Evolutionary conservation across 2,113 vertebrate species (phyloP), one percentile per base, ranked within the genome.

Genomic region (Siniperca knerii): DNA sequence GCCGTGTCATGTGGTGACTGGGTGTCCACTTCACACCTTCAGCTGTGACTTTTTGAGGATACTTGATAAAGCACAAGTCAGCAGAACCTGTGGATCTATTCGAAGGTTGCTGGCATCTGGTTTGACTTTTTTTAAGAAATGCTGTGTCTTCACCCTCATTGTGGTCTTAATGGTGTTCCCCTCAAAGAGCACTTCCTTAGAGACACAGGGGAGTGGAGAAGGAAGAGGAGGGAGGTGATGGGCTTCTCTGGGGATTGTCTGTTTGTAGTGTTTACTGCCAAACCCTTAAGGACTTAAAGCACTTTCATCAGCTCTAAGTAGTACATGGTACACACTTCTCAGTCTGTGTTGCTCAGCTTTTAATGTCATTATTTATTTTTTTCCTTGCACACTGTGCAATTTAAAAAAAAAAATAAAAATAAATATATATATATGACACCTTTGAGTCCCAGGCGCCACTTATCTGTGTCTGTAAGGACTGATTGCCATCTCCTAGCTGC

Each of bases 241-340:
- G 77, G 64, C n/a, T 66, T 91, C 93, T 90, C 93, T 69, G 64
- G 91, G 90, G 91, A 90, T 90, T 88, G 79, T 90, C 81, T 92
- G 89, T 91, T 92, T 93, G 88, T 90, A 87, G 90, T 94, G 92
- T 94, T 92, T 94, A 92, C 90, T 86, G 76, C 71, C 58, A 92
- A 92, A 84, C 80, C 90, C 92, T 92, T 62, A 85, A 92, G 92
- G 93, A 93, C 80, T 90, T 76, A 77, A 90, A 81, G 76, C 87
- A 82, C 91, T 92, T 94, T 94, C 90, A 94, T 92, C 90, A 93
- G 78, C 85, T 79, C 86, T 92, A 85, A 89, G 81, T 48, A 80
- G 79, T 72, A 90, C 88, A 90, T 79, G 79, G 79, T 64, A 79
- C 77, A 87, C 89, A 81, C 83, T 82, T 86, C 81, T 76, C 81